Evolutionary conservation across 2,797 vertebrate species (phyloP).

Genomic region (Linurgus olivaceus): DNA sequence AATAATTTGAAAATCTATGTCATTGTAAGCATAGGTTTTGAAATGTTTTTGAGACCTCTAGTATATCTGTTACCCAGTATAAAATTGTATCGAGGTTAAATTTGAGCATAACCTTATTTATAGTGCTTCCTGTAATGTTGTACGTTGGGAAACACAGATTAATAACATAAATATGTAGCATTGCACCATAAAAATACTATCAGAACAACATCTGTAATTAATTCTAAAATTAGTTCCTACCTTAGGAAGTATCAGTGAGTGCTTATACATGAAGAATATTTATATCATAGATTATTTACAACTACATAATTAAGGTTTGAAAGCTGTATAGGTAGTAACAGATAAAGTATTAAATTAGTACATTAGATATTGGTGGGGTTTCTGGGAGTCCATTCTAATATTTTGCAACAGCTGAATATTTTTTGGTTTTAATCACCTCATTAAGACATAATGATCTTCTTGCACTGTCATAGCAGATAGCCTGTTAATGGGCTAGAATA

Average conservation of each 20-base stretch:
- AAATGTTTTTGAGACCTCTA: neutral
- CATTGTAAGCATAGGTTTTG: neutral
- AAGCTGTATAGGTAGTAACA: constrained; percentile 22
- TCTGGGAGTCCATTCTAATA: constrained; percentile 20
- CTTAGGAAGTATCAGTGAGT: neutral
- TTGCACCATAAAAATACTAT: neutral
- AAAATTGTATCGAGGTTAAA: neutral
- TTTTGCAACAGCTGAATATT: constrained; percentile 61
- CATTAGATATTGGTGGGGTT: constrained; percentile 28
- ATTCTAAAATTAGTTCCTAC: neutral
- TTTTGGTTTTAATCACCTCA: constrained; percentile 71
- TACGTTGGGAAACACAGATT: neutral
- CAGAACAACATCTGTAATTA: neutral
- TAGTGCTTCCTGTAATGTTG: neutral
- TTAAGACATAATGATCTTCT: constrained; percentile 70
- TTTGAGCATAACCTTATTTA: neutral
- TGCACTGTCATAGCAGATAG: constrained; percentile 56
- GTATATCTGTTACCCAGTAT: neutral
- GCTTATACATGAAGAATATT: neutral
- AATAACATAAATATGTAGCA: neutral
- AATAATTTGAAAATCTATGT: neutral
- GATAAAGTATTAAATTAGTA: neutral
- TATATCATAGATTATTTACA: neutral
- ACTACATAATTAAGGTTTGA: constrained; percentile 4
- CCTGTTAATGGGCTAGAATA: constrained; percentile 63